phyloP scores from a whole-genome alignment of 2,888 invertebrate genomes.

The Phalera bucephala region DNA sequence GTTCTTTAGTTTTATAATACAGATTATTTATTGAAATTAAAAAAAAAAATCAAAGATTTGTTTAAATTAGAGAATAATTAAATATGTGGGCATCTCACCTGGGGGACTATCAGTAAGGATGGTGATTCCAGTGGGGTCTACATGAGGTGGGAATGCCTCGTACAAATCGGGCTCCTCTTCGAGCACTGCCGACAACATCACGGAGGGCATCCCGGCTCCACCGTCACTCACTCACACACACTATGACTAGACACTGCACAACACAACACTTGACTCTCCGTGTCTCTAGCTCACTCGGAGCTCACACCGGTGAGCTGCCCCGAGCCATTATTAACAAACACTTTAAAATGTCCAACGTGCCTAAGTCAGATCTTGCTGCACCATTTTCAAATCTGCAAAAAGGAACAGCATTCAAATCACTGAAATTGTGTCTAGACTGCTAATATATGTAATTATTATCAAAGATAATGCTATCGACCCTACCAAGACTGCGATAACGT shows the following conservation, averaged over 20 bases:
- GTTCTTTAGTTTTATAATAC: too few relatives aligned
- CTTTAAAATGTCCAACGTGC: slow-evolving; percentile 44
- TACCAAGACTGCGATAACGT: slow-evolving; percentile 51
- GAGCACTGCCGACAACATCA: slow-evolving; percentile 88
- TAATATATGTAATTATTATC: slow-evolving; percentile 45
- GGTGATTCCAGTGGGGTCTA: slow-evolving; percentile 90
- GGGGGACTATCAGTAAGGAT: slow-evolving; percentile 86
- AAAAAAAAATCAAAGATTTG: too few relatives aligned
- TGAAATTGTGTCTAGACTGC: slow-evolving; percentile 44
- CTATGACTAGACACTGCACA: slow-evolving; percentile 71
- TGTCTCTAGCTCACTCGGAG: slow-evolving; percentile 54
- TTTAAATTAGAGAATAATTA: too few relatives aligned
- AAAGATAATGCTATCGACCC: slow-evolving; percentile 54
- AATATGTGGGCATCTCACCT: slow-evolving; percentile 46
- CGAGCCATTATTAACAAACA: slow-evolving; percentile 59
- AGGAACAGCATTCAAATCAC: slow-evolving; percentile 51
- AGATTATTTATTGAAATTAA: too few relatives aligned
- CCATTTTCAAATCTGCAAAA: slow-evolving; percentile 81
- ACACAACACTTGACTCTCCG: slow-evolving; percentile 64
- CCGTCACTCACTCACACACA: slow-evolving; percentile 57
- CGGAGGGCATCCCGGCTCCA: slow-evolving; percentile 81
- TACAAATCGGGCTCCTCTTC: slow-evolving; percentile 90
- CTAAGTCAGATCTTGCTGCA: slow-evolving; percentile 83
- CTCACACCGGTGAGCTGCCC: slow-evolving; percentile 68
- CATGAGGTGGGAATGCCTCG: slow-evolving; percentile 91